These are phyloP conservation scores for Holothuria glaberrima DNA, from an alignment of 35 echinoderm and acorn worm genomes.

Conservation along the genomic window DNA sequence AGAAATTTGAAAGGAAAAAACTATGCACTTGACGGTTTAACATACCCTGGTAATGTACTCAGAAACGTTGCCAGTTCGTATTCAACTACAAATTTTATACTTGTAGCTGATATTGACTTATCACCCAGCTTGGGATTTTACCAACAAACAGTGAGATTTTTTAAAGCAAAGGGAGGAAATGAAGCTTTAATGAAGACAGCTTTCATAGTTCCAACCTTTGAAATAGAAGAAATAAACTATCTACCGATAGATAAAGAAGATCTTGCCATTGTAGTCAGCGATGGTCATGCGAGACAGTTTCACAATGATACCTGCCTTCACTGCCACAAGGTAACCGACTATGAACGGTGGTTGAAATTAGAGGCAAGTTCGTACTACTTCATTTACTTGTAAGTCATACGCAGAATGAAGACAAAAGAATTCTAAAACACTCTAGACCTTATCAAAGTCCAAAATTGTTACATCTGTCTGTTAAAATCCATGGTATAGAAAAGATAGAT, in stretches of 20 bases:
- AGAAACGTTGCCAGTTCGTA: neutral
- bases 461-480: too few relatives aligned
- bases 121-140: neutral
- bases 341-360: neutral
- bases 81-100: neutral
- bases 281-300: neutral
- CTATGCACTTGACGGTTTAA: neutral
- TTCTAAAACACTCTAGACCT: too few relatives aligned
- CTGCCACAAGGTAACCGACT: neutral
- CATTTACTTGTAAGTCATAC: too few relatives aligned
- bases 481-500: too few relatives aligned
- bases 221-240: neutral
- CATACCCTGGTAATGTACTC: neutral
- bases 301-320: neutral
- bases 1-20: neutral
- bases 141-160: neutral
- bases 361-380: neutral
- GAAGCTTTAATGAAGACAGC: neutral
- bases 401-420: too few relatives aligned
- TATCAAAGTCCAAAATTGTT: too few relatives aligned
- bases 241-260: neutral
- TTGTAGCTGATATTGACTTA: neutral
- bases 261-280: neutral
- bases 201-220: neutral
- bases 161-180: neutral